Percentiles rank a stretch among this genome's conserved stretches.
Evolutionary conservation across 2,797 vertebrate genomes (phyloP).

Genomic region (Tragopan temminckii): DNA sequence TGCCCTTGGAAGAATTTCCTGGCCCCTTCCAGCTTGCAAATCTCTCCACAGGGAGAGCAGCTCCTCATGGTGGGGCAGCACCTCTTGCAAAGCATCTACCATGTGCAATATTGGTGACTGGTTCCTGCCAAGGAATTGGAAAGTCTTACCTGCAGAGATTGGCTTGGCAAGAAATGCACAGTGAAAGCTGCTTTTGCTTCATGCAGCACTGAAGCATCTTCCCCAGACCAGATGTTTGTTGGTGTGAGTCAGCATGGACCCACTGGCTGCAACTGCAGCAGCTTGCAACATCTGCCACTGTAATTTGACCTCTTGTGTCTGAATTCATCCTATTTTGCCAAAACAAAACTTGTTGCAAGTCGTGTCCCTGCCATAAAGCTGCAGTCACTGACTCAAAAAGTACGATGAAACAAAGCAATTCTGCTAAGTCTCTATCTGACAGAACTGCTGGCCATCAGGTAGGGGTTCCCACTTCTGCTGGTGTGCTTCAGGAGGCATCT

Average conservation of each 20-base stretch:
- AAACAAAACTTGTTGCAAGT: not conserved
- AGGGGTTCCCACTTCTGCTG: not conserved
- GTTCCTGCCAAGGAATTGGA: not conserved
- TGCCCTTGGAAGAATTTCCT: not conserved
- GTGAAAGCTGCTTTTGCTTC: not conserved
- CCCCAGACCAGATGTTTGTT: not conserved
- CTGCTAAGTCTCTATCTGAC: fast-evolving
- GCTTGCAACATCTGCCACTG: not conserved
- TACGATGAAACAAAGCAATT: fast-evolving
- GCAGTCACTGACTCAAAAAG: not conserved
- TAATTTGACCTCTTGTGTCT: not conserved
- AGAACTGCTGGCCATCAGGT: not conserved
- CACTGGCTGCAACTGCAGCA: not conserved
- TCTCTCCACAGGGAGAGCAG: not conserved
- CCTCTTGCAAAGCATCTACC: not conserved
- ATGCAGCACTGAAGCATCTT: fast-evolving
- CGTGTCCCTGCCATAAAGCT: not conserved
- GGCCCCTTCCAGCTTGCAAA: not conserved
- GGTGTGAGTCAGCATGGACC: not conserved
- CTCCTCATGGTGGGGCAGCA: not conserved
- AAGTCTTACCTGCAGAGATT: fast-evolving
- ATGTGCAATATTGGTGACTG: fast-evolving
- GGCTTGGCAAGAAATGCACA: not conserved
- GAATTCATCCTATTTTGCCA: not conserved
- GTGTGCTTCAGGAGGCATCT: not conserved